Base-by-base conservation (phyloP, 2,797 vertebrate species). In the Rachycentron canadum region DNA sequence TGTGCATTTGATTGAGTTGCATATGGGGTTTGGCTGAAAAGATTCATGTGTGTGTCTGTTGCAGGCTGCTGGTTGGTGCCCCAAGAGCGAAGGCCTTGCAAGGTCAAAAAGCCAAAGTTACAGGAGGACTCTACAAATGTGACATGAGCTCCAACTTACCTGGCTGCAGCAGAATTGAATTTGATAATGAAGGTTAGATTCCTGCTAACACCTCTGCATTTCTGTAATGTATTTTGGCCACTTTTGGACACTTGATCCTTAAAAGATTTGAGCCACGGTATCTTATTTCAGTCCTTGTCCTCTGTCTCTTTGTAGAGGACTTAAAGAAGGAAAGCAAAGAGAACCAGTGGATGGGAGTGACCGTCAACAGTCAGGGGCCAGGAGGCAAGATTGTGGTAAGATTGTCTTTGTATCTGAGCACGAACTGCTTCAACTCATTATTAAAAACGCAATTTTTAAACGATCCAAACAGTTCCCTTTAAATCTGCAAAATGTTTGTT, bases 331-430 rank as follows among this genome's bases (percentile, higher is more conserved):
- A 99, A 85, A 98, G 95, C 93, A 99, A 99, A 92, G 95, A 98
- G 81, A 96, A 99, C 81, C 98, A 99, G 6, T 99, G 98, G 98
- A 97, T 99, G 98, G 98, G 98, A 53, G 98, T 99, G 76, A 95
- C 96, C 9, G 97, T 99, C 45, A 96, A 91, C 86, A 99, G 98
- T 90, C 98, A 99, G 86, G 98, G 98, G 7, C 97, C 97, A 14
- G 98, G 98, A 76, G 98, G 98, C 58, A 98, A 97, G 77, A 88
- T 99, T 64, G 90, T 99, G 97, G 98, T 99, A 93, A 96, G 97
- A 93, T n/a, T 64, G 17, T 72, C 17, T 49, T 45, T 79, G 28
- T 58, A 3, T 66, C 21, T 43, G 12, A 75, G 32, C 30, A 26
- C 38, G 4, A 61, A 32, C 23, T 14, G 12, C 1, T 60, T 68